Conservation (phyloP, 2,888 invertebrate species). For the Leucania comma region DNA sequence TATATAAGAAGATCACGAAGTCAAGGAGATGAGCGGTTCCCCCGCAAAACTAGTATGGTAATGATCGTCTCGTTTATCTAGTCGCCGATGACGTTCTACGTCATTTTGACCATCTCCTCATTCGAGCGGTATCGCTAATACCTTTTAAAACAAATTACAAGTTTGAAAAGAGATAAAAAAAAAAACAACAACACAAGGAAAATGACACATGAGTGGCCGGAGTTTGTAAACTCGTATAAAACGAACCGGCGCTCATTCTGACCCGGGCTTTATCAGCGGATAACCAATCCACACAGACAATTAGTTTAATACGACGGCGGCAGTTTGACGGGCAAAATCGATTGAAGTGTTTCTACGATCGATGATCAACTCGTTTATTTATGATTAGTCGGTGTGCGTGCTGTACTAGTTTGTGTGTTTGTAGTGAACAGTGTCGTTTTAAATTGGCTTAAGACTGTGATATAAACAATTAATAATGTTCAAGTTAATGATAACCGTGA, state of each 20-base stretch:
- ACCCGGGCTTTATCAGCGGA: constrained; percentile 48
- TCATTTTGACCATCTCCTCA: constrained; percentile 59
- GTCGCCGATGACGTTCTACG: constrained; percentile 61
- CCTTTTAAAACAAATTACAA: constrained; percentile 45
- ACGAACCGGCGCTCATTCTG: constrained; percentile 54
- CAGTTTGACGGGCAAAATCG: constrained; percentile 23
- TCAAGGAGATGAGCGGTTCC: constrained; percentile 61
- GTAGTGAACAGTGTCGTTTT: constrained; percentile 39
- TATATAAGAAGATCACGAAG: constrained; percentile 27
- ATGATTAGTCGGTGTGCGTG: constrained; percentile 19
- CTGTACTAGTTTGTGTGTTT: constrained; percentile 20
- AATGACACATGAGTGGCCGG: constrained; percentile 49
- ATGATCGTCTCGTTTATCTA: constrained; percentile 66
- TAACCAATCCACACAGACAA: constrained; percentile 50
- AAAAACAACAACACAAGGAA: constrained; percentile 62
- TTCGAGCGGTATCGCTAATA: constrained; percentile 49
- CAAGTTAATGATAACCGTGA: constrained; percentile 58
- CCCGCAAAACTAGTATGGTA: constrained; percentile 71
- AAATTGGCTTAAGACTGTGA: constrained; percentile 47
- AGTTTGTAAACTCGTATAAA: constrained; percentile 55
- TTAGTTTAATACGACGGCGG: constrained; percentile 23
- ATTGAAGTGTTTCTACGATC: constrained; percentile 24
- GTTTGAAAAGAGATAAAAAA: constrained; percentile 59
- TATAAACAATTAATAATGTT: constrained; percentile 63
- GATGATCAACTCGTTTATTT: constrained; percentile 23